Evolutionary conservation across 2,797 vertebrate genomes (phyloP), one percentile per base, ranked within the genome.

Genomic region (Onychomys arenicola): DNA sequence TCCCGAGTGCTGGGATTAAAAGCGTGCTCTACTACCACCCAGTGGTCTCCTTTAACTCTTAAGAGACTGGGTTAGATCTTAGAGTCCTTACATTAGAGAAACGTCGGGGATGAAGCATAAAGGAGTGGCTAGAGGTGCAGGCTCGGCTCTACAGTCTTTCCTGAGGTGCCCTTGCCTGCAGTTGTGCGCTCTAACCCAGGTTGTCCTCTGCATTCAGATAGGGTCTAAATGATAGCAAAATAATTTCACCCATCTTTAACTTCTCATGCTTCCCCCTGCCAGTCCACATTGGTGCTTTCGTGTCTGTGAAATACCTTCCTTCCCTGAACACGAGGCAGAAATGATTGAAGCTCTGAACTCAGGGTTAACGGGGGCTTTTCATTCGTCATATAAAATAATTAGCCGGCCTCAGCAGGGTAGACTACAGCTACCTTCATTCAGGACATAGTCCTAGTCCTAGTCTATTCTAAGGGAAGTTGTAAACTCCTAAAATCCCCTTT

Each of bases 371-470:
- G 55, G 2, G 1, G 89, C 69, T 86, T 93, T 87, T 80, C 89
- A 92, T 86, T 93, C 82, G 16, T 96, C 49, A 29, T 78, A 59
- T 63, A 76, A 93, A 92, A 69, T 88, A 90, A 95, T 91, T 94
- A 77, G 73, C 96, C 46, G 29, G 34, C 14, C 25, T 69, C 71
- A 86, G 6, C 73, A 37, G 40, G 88, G 46, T 67, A 92, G 77
- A 94, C 57, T 89, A 75, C 2, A 93, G 25, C 55, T 52, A 14
- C 49, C 49, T 95, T 94, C 40, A 69, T 82, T 97, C 11, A 82
- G 88, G 52, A 84, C 43, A 83, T 71, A 32, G 37, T 25, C 1
- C 12, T 55, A 40, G 92, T 14, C 59, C 80, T 0, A 88, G 46
- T 29, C 13, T 83, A 80, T 67, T 77, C 19, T 92, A 75, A 91